These are phyloP conservation scores for Gracilinanus agilis DNA, from an alignment of 2,113 vertebrate species.

Conservation along the genomic window DNA sequence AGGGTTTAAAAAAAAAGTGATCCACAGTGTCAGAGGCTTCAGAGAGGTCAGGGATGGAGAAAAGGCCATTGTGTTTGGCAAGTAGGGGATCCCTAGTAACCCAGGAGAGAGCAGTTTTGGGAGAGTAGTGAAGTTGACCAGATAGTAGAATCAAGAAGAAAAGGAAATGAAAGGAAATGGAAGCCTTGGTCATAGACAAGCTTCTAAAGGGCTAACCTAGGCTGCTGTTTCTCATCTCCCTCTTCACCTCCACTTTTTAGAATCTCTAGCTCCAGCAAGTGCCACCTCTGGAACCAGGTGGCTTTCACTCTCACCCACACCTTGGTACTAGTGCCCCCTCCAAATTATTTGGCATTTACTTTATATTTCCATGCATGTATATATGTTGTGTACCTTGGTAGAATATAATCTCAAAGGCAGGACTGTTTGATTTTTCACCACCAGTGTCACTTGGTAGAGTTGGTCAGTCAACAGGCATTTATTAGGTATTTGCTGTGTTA, in stretches of 20 bases:
- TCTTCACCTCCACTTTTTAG: neutral
- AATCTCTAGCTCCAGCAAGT: neutral
- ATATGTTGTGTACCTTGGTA: neutral
- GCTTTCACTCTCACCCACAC: neutral
- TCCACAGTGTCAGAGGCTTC: neutral
- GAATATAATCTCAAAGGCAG: neutral
- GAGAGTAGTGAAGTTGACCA: neutral
- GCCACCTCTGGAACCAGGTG: neutral
- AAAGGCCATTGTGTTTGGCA: neutral
- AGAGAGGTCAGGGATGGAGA: neutral
- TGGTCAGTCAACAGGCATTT: neutral
- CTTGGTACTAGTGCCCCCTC: neutral
- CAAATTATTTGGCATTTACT: neutral
- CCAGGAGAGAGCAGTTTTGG: neutral
- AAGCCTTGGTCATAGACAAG: neutral
- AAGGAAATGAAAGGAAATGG: neutral
- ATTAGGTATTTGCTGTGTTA: neutral
- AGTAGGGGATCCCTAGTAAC: neutral
- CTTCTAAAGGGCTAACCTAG: neutral
- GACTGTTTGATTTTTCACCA: neutral
- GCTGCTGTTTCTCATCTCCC: neutral
- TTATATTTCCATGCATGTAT: neutral
- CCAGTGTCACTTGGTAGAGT: neutral
- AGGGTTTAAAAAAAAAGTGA: too few relatives aligned
- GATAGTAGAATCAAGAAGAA: too few relatives aligned